These are phyloP conservation scores for Polyodon spathula DNA, from an alignment of 2,113 vertebrate species.

Conservation along the genomic window DNA sequence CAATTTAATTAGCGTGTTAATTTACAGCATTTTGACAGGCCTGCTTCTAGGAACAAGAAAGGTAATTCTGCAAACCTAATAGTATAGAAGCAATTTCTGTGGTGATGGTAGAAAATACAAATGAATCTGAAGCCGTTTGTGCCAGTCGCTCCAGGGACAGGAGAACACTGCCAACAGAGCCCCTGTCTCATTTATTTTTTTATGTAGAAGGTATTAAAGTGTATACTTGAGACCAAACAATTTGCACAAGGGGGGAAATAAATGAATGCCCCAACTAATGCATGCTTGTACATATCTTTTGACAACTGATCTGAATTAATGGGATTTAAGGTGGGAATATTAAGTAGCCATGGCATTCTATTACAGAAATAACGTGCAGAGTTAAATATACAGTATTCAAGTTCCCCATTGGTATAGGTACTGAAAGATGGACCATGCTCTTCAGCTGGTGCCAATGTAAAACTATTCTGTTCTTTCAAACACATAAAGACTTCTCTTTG, in stretches of 20 bases:
- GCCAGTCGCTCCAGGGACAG: conserved; percentile 37
- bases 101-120: conserved; percentile 47
- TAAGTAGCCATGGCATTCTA: too few relatives aligned
- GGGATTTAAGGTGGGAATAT: too few relatives aligned
- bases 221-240: conserved; percentile 48
- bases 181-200: conserved; percentile 56
- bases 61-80: conserved; percentile 34
- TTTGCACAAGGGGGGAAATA: conserved; percentile 37
- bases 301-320: conserved; percentile 30
- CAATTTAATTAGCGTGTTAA: conserved; percentile 20
- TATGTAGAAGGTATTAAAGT: conserved; percentile 53
- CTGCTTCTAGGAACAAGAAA: conserved; percentile 20
- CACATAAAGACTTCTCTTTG: too few relatives aligned
- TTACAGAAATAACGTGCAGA: too few relatives aligned
- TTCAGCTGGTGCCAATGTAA: too few relatives aligned
- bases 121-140: conserved; percentile 50
- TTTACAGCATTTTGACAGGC: conserved; percentile 10
- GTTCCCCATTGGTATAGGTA: too few relatives aligned
- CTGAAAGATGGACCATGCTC: too few relatives aligned
- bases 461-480: too few relatives aligned
- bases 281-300: conserved; percentile 20
- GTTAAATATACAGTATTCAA: too few relatives aligned
- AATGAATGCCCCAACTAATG: conserved; percentile 29
- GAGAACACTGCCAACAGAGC: conserved; percentile 41
- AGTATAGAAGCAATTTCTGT: conserved; percentile 44